Base-by-base conservation (phyloP, 2,888 invertebrate genomes). In the Exephanes ischioxanthus region DNA sequence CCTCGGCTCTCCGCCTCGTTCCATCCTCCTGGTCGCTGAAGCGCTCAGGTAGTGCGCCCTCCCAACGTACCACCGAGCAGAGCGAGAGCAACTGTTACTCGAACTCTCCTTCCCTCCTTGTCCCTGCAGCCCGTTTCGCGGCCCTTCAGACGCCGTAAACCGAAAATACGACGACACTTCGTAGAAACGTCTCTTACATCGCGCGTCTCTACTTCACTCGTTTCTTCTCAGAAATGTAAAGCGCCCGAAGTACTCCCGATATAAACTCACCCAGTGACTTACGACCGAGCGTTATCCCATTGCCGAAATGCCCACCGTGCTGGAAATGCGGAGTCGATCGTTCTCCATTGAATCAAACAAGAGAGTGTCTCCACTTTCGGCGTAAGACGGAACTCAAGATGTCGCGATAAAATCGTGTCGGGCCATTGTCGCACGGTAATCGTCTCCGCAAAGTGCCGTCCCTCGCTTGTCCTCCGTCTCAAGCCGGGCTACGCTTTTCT, bases 81-180 rank as follows among this genome's bases (percentile, higher is more conserved):
- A 72, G 37, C 51, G 77, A 19, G 67, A 63, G 55, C 61, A 41
- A 67, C 79, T 45, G 61, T 41, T 41, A 84, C 68, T 68, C 79
- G 41, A 75, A 26, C 68, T 68, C 66, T 75, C n/a, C 68, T 66
- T 58, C 80, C 19, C 63, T 30, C 67, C 83, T 71, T 30, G 80
- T 83, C 75, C 80, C 86, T 77, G 67, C 82, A 48, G 45, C 75
- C 71, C 80, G 85, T 73, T 84, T 16, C 30, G 86, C 84, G 83
- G 88, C 75, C 87, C 90, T 89, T 90, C 88, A 89, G 90, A 91
- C 89, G 90, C 87, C 89, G 90, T 92, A 92, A 92, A 92, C 90
- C 88, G 89, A 90, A 92, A 92, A 91, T 92, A 91, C 92, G 92
- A 91, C 90, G 90, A 91, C 91, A 90, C 90, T 91, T 89, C 87